These are phyloP conservation scores for Suricata suricatta DNA, from an alignment of 2,113 vertebrate genomes.

Conservation along the genomic window DNA sequence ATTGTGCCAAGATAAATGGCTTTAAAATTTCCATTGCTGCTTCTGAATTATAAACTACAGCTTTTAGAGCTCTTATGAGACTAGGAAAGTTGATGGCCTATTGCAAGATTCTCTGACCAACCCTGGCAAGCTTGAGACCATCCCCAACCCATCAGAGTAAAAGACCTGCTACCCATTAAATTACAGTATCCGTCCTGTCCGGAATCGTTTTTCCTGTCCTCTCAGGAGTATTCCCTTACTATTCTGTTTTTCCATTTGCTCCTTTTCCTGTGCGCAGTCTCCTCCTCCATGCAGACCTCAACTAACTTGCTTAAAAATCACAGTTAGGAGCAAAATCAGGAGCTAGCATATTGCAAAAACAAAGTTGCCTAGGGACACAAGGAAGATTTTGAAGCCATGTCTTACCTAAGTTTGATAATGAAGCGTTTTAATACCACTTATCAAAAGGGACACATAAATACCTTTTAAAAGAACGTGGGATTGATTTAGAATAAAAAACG, in stretches of 20 bases:
- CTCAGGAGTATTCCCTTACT: not conserved
- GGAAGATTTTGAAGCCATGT: not conserved
- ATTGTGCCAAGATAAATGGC: constrained; percentile 52
- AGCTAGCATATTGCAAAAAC: not conserved
- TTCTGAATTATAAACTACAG: not conserved
- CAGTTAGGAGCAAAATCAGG: not conserved
- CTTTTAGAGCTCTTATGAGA: not conserved
- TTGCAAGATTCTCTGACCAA: not conserved
- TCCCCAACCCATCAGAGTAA: not conserved
- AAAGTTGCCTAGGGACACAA: not conserved
- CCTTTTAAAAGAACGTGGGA: not conserved
- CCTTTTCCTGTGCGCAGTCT: not conserved
- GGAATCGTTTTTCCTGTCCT: not conserved
- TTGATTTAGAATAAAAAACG: not conserved
- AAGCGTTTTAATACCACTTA: constrained; percentile 18
- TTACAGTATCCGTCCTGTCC: not conserved
- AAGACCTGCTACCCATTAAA: not conserved
- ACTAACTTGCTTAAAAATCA: not conserved
- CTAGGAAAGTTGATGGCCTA: not conserved
- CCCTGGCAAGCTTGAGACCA: not conserved
- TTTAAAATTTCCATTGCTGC: constrained; percentile 43
- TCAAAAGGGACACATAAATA: not conserved
- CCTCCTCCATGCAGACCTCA: not conserved
- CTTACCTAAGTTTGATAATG: not conserved
- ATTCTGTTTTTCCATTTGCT: not conserved